A percentile compares a stretch with the other conserved stretches of the same genome.
These are phyloP conservation scores for Chrysemys picta DNA, from an alignment of 2,113 vertebrate species.

Conservation along the genomic window DNA sequence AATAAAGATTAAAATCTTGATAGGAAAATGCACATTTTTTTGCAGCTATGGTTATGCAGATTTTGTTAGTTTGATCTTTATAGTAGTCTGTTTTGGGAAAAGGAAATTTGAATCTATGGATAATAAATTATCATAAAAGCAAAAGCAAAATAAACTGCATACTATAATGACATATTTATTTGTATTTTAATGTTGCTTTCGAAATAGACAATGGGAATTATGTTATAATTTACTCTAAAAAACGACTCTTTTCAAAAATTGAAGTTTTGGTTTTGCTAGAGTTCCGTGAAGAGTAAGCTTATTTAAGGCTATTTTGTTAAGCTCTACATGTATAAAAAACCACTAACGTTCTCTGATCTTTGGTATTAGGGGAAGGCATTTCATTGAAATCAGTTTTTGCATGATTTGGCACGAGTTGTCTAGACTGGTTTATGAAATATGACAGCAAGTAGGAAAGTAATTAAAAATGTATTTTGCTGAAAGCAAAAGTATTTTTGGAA, in stretches of 20 bases:
- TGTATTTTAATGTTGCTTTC: slow-evolving; percentile 27
- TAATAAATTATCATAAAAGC: slow-evolving; percentile 23
- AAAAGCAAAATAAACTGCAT: slow-evolving; percentile 2
- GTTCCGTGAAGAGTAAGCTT: neutral
- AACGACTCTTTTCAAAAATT: neutral
- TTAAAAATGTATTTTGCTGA: slow-evolving; percentile 89
- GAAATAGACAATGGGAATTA: neutral
- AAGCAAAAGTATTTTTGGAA: slow-evolving; percentile 88
- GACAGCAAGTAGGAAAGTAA: slow-evolving; percentile 86
- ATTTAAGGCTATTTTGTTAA: slow-evolving; percentile 6
- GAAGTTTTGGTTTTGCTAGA: neutral
- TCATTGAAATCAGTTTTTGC: slow-evolving; percentile 80
- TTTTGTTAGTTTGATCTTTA: slow-evolving; percentile 18
- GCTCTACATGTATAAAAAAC: neutral
- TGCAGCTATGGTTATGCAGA: neutral
- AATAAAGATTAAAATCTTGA: slow-evolving; percentile 28
- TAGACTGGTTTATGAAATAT: slow-evolving; percentile 86
- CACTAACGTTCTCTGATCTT: slow-evolving; percentile 62
- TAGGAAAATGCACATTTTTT: neutral
- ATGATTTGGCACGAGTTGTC: slow-evolving; percentile 81
- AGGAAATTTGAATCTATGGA: slow-evolving; percentile 17
- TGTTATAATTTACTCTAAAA: neutral
- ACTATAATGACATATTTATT: neutral
- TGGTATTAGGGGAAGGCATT: slow-evolving; percentile 69
- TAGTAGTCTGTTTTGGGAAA: slow-evolving; percentile 9